Evolutionary conservation across 2,888 invertebrate genomes (phyloP), one percentile per base, ranked within the genome.

Genomic region (Dendrolimus houi): DNA sequence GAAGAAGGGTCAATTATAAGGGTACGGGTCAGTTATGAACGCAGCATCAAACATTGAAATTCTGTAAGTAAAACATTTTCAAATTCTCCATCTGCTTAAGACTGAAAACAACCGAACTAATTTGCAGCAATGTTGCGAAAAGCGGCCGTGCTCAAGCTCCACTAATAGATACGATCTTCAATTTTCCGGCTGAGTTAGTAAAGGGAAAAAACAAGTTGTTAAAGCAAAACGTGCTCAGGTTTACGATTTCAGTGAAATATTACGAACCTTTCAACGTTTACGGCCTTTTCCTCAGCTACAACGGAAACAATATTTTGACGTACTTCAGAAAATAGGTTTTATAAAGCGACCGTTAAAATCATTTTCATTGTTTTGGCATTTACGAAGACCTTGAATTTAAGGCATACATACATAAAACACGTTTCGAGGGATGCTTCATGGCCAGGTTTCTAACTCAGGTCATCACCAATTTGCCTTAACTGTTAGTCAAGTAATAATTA

Each of bases 201-300:
- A 58, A 64, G 58, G 58, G 52, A 52, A 62, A 29, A 29, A 58
- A 56, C 52, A 64, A 56, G 60, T 60, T 62, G 64, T 60, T 61
- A 60, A 57, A 60, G 55, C 55, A 52, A 41, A 58, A 66, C 70
- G 68, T 68, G 66, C 59, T 42, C 41, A 8, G 55, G 56, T 52
- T 66, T 58, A 56, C 9, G 56, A 67, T 54, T 47, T 47, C 47
- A 47, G 9, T 47, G 47, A 47, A 47, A 10, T 47, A 47, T 47
- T 47, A 47, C 8, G 9, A 9, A 29, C 47, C 47, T 47, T 47
- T 47, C 9, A 47, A 47, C 29, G 3, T 47, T 47, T 47, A 47
- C 9, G 12, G 47, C 47, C 6, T 47, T 47, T 47, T 29, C 29
- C 9, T 47, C 12, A 47, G 47, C 47, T 47, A 47, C 47, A 12